phyloP scores from a whole-genome alignment of 2,113 vertebrate genomes.

The Hippolais icterina region DNA sequence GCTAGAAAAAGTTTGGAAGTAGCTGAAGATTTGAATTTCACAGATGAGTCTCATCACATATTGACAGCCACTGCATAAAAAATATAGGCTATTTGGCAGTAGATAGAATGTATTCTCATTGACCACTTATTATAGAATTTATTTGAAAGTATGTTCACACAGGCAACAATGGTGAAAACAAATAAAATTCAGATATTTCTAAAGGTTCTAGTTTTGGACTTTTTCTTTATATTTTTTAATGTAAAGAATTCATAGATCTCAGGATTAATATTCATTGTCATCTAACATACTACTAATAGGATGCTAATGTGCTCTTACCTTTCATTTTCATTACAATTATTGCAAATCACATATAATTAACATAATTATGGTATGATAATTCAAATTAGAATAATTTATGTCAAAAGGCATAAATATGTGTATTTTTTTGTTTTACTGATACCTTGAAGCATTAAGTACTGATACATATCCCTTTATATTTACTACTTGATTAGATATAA shows the following conservation, averaged over 20 bases:
- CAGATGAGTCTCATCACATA: neutral
- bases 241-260: neutral
- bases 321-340: constrained; percentile 35
- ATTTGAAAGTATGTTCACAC: neutral
- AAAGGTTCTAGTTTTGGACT: neutral
- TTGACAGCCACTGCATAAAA: neutral
- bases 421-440: neutral
- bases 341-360: constrained; percentile 45
- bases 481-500: neutral
- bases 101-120: neutral
- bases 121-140: neutral
- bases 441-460: neutral
- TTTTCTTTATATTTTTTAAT: neutral
- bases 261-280: constrained; percentile 8
- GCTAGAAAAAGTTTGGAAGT: neutral
- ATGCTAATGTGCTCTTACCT: constrained; percentile 38
- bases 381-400: constrained; percentile 1
- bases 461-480: neutral
- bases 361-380: constrained; percentile 47
- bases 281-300: neutral
- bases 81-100: neutral
- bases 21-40: neutral
- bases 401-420: neutral
- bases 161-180: neutral
- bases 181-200: neutral